Conservation (phyloP, 2,113 vertebrate genomes). For the Antechinus stuartii region DNA sequence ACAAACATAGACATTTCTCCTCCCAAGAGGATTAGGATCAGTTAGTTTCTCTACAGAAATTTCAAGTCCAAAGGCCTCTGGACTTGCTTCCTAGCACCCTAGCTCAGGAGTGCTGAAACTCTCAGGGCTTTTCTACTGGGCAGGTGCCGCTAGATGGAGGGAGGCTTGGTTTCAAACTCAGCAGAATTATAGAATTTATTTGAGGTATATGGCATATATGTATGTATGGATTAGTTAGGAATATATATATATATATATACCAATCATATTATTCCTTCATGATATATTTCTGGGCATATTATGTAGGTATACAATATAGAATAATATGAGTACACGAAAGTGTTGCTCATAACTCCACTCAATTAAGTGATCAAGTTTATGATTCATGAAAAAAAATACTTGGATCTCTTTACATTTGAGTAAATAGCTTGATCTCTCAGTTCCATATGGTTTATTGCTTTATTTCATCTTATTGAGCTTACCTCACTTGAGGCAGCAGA, state of each 20-base stretch:
- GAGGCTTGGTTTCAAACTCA: too few species aligned
- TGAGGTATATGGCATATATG: too few species aligned
- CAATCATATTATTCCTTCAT: not conserved
- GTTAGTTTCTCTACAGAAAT: not conserved
- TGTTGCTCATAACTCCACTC: not conserved
- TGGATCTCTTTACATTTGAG: not conserved
- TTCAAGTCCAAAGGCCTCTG: not conserved
- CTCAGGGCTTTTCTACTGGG: not conserved
- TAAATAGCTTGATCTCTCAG: not conserved
- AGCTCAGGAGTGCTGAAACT: not conserved
- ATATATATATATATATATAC: not conserved
- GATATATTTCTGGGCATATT: too few species aligned
- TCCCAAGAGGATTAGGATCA: not conserved
- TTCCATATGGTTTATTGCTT: not conserved
- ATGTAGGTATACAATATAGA: too few species aligned
- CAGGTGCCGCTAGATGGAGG: too few species aligned
- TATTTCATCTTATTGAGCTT: not conserved
- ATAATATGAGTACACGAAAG: too few species aligned
- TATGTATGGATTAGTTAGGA: too few species aligned
- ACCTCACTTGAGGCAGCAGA: too few species aligned
- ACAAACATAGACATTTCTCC: not conserved
- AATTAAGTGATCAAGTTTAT: not conserved
- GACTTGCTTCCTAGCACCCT: not conserved
- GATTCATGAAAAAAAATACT: not conserved
- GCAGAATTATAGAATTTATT: too few species aligned